Evolutionary conservation across 2,888 invertebrate species (phyloP), one percentile per base, ranked within the genome.

Genomic region (Acanthopleura granulata): DNA sequence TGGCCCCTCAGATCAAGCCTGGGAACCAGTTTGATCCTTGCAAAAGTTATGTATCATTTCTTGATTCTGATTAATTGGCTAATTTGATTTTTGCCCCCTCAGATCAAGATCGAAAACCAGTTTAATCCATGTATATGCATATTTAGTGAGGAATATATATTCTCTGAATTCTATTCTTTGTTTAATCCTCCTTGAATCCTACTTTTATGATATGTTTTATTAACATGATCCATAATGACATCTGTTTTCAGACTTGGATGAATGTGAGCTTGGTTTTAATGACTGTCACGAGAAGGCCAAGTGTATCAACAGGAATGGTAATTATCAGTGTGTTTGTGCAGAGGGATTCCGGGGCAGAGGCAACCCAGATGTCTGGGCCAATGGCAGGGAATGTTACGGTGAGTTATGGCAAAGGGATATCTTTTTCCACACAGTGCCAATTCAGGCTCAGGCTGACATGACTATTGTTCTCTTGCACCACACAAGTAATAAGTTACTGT

Each of bases 251-350:
- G 98, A 97, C 90, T 94, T 97, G 77, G 94, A 98, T 89, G 97
- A 97, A 91, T 98, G 98, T 87, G 92, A 93, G 0, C 93, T 92
- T 72, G 90, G 88, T 18, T 95, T 94, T 88, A 79, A 86, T 50
- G 95, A 96, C 11, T 98, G 98, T 89, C 95, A 95, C 50, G 85
- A 92, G 1, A 95, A 96, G 89, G 96, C 97, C 0, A 94, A 94
- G 62, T 98, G 98, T 87, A 94, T 97, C 80, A 97, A 98, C 89
- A 95, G 95, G 0, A 93, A 94, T n/a, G 97, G 97, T 74, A 94
- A 95, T 84, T 97, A 94, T 89, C 96, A 96, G 88, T 98, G 98
- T 89, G 93, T 95, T 62, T 98, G 98, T 88, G 94, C 95, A 87
- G 77, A 79, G 62, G 86, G 85, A 29, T 87, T 73, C 78, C 69